Evolutionary conservation across 2,797 vertebrate genomes (phyloP).

Genomic region (Alectoris magna): DNA sequence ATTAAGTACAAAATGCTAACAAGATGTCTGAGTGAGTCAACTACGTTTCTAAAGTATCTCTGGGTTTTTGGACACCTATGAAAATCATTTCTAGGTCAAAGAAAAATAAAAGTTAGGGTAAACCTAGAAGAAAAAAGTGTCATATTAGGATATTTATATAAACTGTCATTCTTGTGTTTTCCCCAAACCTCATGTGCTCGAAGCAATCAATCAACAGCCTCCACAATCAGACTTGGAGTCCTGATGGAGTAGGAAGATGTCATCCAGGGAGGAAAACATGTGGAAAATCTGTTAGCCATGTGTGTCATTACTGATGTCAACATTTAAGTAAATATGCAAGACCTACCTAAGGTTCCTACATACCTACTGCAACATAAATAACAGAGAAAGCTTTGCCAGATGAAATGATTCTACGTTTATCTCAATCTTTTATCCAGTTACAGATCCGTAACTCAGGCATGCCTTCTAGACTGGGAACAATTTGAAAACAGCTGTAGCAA

Average conservation of each 20-base stretch:
- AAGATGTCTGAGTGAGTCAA: conserved; percentile 65
- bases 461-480: background rate
- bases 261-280: conserved; percentile 77
- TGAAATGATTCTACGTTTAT: background rate
- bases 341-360: background rate
- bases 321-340: conserved; percentile 70
- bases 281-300: conserved; percentile 80
- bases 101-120: conserved; percentile 66
- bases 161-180: conserved; percentile 75
- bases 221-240: conserved; percentile 73
- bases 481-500: background rate
- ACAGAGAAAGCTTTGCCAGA: background rate
- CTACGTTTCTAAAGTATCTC: conserved; percentile 61
- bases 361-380: conserved; percentile 21
- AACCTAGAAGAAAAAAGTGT: conserved; percentile 53
- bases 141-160: conserved; percentile 75
- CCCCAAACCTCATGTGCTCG: conserved; percentile 70
- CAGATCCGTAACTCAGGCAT: background rate
- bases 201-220: conserved; percentile 77
- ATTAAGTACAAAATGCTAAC: conserved; percentile 78
- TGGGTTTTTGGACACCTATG: conserved; percentile 56
- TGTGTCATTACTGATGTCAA: conserved; percentile 76
- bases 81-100: conserved; percentile 77
- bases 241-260: conserved; percentile 76
- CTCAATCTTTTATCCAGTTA: background rate